Percentiles rank a stretch among this genome's conserved stretches.
Conservation (phyloP, 2,797 vertebrate species). For the Chaetophractus vellerosus region DNA sequence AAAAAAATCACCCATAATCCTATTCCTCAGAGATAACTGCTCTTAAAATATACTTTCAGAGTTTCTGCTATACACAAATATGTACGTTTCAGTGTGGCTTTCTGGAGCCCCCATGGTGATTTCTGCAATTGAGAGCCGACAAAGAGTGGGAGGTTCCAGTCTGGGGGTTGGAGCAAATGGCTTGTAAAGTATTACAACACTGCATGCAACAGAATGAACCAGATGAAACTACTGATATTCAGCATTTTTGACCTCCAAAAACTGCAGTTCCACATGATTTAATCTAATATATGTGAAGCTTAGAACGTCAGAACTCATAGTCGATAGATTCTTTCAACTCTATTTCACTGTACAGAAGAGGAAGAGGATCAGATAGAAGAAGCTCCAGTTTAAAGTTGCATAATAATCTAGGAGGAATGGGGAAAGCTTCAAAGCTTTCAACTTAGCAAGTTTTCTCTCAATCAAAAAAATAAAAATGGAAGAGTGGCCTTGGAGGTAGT, state of each 20-base stretch:
- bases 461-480: slow-evolving; percentile 1
- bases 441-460: slow-evolving; percentile 29
- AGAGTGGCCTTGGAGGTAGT: too few relatives aligned
- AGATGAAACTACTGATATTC: background rate
- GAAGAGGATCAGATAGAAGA: background rate
- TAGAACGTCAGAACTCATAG: too few relatives aligned
- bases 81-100: too few relatives aligned
- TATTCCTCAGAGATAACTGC: too few relatives aligned
- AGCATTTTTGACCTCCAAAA: too few relatives aligned
- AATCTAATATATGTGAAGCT: too few relatives aligned
- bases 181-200: background rate
- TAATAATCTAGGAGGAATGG: background rate
- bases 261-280: too few relatives aligned
- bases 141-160: background rate
- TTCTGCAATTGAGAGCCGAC: background rate
- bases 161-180: background rate
- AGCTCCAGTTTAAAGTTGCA: background rate
- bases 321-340: background rate
- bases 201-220: background rate
- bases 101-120: background rate
- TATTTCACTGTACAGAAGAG: background rate
- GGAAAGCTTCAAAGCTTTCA: slow-evolving; percentile 19
- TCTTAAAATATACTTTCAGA: too few relatives aligned
- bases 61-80: too few relatives aligned
- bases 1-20: too few relatives aligned